These are phyloP conservation scores for Nemotelus pantherinus DNA, from an alignment of 2,888 invertebrate genomes.

Conservation along the genomic window DNA sequence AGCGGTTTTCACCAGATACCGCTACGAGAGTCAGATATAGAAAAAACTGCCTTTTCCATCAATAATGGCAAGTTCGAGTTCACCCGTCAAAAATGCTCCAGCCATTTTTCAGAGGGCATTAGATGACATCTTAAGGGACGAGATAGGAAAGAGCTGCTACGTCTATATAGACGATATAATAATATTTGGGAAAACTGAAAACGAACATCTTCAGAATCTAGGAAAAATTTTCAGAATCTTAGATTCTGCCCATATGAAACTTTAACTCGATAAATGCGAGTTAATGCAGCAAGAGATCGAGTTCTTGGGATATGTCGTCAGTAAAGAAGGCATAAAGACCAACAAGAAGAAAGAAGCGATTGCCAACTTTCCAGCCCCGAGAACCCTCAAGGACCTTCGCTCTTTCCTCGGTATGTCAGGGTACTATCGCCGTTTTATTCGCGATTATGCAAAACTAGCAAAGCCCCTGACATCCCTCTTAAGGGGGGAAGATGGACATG, in stretches of 20 bases:
- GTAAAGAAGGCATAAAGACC: conserved; percentile 10
- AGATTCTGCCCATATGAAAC: neutral
- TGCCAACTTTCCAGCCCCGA: conserved; percentile 2
- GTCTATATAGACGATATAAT: conserved; percentile 22
- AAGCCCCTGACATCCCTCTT: neutral
- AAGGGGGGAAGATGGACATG: conserved; percentile 47
- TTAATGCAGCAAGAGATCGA: conserved; percentile 6
- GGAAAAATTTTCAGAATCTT: neutral
- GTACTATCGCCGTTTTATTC: conserved; percentile 13
- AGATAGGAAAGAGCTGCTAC: conserved; percentile 13
- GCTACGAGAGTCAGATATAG: conserved; percentile 16
- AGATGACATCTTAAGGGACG: conserved; percentile 9
- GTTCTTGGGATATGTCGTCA: neutral
- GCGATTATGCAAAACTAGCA: neutral
- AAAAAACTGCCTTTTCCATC: conserved; percentile 21
- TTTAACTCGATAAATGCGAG: conserved; percentile 32
- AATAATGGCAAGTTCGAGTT: conserved; percentile 21
- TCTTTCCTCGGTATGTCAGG: conserved; percentile 25
- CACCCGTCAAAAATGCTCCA: conserved; percentile 12
- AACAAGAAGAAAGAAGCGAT: conserved; percentile 20
- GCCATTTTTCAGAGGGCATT: conserved; percentile 8
- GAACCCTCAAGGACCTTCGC: conserved; percentile 21
- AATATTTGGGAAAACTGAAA: conserved; percentile 18
- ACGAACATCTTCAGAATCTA: neutral
- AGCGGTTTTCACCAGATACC: conserved; percentile 14